Percentiles rank a stretch among this genome's conserved stretches.
Evolutionary conservation across 2,888 invertebrate genomes (phyloP).

Genomic region (Endotricha flammealis): DNA sequence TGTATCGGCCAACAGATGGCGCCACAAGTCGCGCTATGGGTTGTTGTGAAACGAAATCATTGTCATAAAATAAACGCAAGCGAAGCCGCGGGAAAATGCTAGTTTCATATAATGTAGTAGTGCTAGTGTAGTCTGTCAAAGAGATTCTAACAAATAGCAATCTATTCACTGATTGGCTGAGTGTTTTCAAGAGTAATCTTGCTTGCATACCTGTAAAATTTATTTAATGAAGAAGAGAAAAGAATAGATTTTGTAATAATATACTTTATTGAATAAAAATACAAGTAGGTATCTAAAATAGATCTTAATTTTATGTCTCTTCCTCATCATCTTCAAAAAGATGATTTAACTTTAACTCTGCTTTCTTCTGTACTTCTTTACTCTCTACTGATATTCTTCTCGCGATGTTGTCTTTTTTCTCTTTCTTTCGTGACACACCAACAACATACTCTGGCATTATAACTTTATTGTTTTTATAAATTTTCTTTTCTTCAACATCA

Average conservation of each 20-base stretch:
- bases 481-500: slow-evolving; percentile 32
- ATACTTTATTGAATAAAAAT: background rate
- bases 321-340: slow-evolving; percentile 60
- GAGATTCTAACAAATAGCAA: no score
- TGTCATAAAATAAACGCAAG: no score
- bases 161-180: no score
- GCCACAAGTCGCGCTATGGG: no score
- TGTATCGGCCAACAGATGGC: no score
- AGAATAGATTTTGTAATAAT: background rate
- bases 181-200: no score
- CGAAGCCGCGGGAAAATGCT: no score
- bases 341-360: slow-evolving; percentile 64
- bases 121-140: no score
- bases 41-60: no score
- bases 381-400: slow-evolving; percentile 24
- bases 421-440: slow-evolving; percentile 79
- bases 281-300: no score
- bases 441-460: slow-evolving; percentile 91
- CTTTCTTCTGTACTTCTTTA: slow-evolving; percentile 33
- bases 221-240: background rate
- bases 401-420: slow-evolving; percentile 46
- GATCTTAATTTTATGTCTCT: slow-evolving; percentile 5
- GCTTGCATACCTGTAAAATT: no score
- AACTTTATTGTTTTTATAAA: slow-evolving; percentile 83
- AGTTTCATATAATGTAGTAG: no score